Conservation (phyloP, 2,113 vertebrate species). For the Lagopus leucura region DNA sequence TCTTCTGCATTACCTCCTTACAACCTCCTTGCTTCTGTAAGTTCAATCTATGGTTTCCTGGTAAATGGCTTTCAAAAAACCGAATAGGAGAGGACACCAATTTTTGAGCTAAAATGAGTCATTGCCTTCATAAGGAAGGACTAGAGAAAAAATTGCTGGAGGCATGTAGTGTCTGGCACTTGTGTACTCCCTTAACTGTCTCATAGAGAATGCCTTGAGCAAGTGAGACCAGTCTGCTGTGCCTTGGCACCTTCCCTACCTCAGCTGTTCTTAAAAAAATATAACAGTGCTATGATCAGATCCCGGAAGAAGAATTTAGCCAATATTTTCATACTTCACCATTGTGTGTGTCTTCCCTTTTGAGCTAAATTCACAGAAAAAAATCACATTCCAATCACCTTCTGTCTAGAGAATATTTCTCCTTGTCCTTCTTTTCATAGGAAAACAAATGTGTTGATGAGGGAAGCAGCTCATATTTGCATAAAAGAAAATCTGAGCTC, state of each 20-base stretch:
- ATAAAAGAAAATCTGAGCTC: background rate
- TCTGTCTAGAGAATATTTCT: background rate
- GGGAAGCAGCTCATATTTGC: background rate
- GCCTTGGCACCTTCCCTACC: background rate
- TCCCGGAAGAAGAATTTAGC: background rate
- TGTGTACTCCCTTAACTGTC: background rate
- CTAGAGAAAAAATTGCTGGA: background rate
- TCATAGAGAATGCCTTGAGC: background rate
- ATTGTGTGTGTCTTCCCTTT: background rate
- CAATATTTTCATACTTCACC: background rate
- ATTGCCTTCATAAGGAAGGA: background rate
- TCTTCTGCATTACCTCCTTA: background rate
- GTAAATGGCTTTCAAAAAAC: background rate
- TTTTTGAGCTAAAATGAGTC: background rate
- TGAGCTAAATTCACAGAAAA: background rate
- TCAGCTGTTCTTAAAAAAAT: slow-evolving; percentile 2
- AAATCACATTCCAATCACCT: background rate
- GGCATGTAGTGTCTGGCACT: background rate
- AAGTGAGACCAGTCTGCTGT: background rate
- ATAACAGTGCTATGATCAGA: background rate
- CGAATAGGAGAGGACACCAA: background rate
- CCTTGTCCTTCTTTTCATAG: background rate
- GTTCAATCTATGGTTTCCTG: background rate
- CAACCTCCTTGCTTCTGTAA: background rate
- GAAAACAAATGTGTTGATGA: background rate